A percentile compares a stretch with the other conserved stretches of the same genome.
phyloP scores from a whole-genome alignment of 2,888 invertebrate genomes.

The Nymphalis urticae region DNA sequence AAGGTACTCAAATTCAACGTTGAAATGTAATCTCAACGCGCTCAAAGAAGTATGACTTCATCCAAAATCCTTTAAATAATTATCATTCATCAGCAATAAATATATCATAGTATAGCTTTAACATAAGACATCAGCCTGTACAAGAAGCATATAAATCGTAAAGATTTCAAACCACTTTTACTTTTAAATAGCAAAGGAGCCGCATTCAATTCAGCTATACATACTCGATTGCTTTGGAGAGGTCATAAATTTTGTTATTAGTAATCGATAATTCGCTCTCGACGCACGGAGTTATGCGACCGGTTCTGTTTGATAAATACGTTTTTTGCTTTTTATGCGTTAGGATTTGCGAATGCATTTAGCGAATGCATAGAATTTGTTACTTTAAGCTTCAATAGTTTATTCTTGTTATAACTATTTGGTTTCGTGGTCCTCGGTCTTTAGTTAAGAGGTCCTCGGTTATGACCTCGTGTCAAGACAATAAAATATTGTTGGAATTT shows the following conservation, averaged over 20 bases:
- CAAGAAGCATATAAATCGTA: constrained; percentile 30
- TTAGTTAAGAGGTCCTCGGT: too few species aligned
- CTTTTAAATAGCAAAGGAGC: constrained; percentile 43
- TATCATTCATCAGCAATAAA: background rate
- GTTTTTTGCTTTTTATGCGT: constrained; percentile 18
- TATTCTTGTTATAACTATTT: too few species aligned
- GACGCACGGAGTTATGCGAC: constrained; percentile 23
- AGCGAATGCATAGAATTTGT: constrained; percentile 20
- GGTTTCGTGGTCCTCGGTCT: too few species aligned
- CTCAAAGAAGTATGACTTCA: too few species aligned
- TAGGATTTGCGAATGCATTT: constrained; percentile 9
- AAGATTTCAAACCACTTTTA: constrained; percentile 47
- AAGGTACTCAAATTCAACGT: too few species aligned
- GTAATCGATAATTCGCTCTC: constrained; percentile 47
- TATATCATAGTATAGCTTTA: constrained; percentile 15
- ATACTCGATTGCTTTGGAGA: constrained; percentile 40
- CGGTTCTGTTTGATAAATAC: constrained; percentile 31
- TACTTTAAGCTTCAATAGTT: background rate
- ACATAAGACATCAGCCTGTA: constrained; percentile 10
- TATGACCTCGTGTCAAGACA: too few species aligned
- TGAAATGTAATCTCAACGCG: too few species aligned
- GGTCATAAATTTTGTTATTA: constrained; percentile 54
- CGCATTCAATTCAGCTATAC: constrained; percentile 29
- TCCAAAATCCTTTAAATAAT: background rate
- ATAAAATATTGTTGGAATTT: too few species aligned